Evolutionary conservation across 2,113 vertebrate genomes (phyloP), one percentile per base, ranked within the genome.

Genomic region (Spea bombifrons): DNA sequence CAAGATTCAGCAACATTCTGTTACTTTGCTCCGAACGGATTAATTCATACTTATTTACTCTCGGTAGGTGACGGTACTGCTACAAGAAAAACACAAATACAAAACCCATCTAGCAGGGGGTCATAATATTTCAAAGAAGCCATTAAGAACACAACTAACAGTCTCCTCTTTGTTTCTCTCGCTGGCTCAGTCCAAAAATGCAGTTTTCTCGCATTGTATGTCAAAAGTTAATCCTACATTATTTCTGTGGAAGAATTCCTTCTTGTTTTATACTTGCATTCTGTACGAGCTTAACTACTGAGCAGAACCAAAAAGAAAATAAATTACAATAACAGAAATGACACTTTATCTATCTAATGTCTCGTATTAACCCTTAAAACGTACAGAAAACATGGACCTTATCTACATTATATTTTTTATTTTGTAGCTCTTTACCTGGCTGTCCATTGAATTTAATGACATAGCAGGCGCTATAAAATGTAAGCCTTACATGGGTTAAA

Each of bases 201-300:
- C 63, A 57, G 61, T 80, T 80, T 80, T 80, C 64, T 73, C 77
- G 77, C 71, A 73, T 80, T 80, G 61, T 80, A 80, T 80, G 63
- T 73, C 71, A 80, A 73, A 80, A 67, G 77, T 59, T 80, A 80
- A 80, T 80, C 77, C 77, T 12, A 73, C 71, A 59, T 80, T 73
- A 80, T 80, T 80, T 66, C 49, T 80, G 49, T 57, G 72, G 52
- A 71, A 71, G 68, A 80, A 80, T 80, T 80, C 77, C 70, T 72
- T 47, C 52, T 72, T 64, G 44, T 57, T 80, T 71, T 67, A 57
- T 73, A 73, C 61, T 64, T 67, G 65, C 71, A 73, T 80, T 67
- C 77, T 73, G 52, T 30, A 79, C 45, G 45, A 64, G 49, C 67
- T 80, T 80, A 73, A 73, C 50, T 16, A 50, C 77, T 30, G 13